A percentile compares a stretch with the other conserved stretches of the same genome.
Evolutionary conservation across 2,888 invertebrate genomes (phyloP).

Genomic region (Glaucopsyche alexis): DNA sequence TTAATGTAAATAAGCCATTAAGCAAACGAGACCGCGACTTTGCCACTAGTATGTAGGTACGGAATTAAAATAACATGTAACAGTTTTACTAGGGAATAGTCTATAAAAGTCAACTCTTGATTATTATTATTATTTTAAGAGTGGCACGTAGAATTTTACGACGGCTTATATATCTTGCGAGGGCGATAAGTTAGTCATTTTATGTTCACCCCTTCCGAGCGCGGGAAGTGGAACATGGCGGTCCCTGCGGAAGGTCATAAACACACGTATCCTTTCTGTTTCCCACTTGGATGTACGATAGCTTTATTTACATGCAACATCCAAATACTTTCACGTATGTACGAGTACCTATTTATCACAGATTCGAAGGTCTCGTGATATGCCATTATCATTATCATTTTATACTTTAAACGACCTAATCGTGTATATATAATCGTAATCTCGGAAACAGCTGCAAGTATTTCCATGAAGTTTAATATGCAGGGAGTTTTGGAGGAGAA

Average conservation of each 20-base stretch:
- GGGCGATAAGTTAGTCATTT: constrained; percentile 78
- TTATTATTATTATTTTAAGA: constrained; percentile 75
- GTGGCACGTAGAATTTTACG: constrained; percentile 70
- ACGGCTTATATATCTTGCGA: constrained; percentile 71
- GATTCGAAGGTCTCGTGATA: background rate
- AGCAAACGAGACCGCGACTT: background rate
- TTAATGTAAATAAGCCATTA: too few species aligned
- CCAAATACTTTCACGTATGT: background rate
- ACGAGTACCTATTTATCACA: background rate
- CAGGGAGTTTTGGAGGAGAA: too few species aligned
- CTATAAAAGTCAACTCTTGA: constrained; percentile 50
- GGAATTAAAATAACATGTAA: background rate
- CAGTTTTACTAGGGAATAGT: background rate
- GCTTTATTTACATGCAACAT: constrained; percentile 48
- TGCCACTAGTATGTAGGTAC: background rate
- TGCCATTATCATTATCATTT: too few species aligned
- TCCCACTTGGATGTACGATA: constrained; percentile 65
- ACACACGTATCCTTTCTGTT: constrained; percentile 70
- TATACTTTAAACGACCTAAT: too few species aligned
- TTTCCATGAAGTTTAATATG: too few species aligned
- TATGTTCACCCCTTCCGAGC: constrained; percentile 70
- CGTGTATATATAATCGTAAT: too few species aligned
- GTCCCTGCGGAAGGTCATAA: constrained; percentile 69
- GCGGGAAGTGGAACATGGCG: constrained; percentile 63
- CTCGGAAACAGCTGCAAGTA: too few species aligned